Conservation (phyloP, 2,888 invertebrate species). For the Tuberolachnus salignus region DNA sequence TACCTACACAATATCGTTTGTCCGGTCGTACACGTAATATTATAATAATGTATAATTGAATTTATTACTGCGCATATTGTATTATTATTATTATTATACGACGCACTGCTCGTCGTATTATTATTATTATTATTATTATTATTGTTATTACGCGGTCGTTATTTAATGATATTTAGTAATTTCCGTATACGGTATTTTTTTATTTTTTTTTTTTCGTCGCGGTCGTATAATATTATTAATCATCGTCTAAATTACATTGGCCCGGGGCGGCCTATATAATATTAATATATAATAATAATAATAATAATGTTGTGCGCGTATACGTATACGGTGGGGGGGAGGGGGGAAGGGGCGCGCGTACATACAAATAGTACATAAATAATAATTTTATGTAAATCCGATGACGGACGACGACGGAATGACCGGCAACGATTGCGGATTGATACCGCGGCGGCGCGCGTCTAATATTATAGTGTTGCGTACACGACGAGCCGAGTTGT, state of each 20-base stretch:
- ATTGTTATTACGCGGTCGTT: constrained; percentile 7
- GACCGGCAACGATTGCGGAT: neutral
- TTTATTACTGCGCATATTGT: neutral
- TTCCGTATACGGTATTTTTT: too few relatives aligned
- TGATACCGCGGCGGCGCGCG: neutral
- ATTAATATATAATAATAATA: too few relatives aligned
- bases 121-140: constrained; percentile 25
- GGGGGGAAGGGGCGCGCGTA: too few relatives aligned
- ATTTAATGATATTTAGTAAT: constrained; percentile 39
- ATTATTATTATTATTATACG: neutral
- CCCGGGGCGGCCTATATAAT: neutral
- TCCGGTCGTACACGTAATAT: neutral
- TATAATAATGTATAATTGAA: neutral
- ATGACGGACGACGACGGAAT: neutral
- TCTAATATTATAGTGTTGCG: too few relatives aligned
- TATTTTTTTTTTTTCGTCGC: too few relatives aligned
- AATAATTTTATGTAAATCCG: neutral
- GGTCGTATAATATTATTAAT: constrained; percentile 26
- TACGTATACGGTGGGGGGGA: too few relatives aligned
- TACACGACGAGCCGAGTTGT: too few relatives aligned
- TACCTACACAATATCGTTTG: neutral
- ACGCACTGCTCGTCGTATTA: neutral
- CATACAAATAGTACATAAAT: too few relatives aligned
- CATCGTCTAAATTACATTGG: constrained; percentile 42
- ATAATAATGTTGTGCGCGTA: too few relatives aligned